A percentile compares a stretch with the other conserved stretches of the same genome.
Conservation (phyloP, 2,113 vertebrate genomes). For the Elgaria multicarinata region DNA sequence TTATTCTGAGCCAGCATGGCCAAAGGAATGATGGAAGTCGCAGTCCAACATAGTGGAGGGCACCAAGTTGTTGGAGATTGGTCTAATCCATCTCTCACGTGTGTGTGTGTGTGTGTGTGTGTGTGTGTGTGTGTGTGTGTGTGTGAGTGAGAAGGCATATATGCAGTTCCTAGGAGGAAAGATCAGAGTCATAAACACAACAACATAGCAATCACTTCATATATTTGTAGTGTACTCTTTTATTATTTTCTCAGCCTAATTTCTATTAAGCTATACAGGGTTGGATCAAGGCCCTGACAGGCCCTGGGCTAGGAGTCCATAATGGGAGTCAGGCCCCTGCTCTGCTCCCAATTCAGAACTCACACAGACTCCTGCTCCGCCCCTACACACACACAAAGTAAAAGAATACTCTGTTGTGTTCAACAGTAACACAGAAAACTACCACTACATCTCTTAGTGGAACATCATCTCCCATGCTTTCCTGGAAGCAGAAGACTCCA, state of each 20-base stretch:
- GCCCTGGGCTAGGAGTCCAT: no score
- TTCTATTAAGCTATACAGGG: background rate
- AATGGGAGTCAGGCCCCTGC: no score
- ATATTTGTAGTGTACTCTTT: background rate
- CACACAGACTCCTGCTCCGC: no score
- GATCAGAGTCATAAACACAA: background rate
- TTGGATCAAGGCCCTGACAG: background rate
- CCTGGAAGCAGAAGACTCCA: background rate
- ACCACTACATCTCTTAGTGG: no score
- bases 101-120: background rate
- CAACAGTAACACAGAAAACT: no score
- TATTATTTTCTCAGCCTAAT: background rate
- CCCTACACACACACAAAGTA: no score
- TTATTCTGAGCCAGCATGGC: no score
- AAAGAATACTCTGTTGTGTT: no score
- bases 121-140: background rate
- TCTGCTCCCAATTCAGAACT: no score
- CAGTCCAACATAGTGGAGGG: no score
- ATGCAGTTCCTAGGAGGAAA: background rate
- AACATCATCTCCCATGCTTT: background rate
- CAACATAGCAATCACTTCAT: background rate
- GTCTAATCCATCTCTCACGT: background rate
- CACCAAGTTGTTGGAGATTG: no score
- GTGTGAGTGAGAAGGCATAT: background rate
- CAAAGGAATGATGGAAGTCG: no score